phyloP scores from a whole-genome alignment of 2,797 vertebrate species.

The Coreius guichenoti region DNA sequence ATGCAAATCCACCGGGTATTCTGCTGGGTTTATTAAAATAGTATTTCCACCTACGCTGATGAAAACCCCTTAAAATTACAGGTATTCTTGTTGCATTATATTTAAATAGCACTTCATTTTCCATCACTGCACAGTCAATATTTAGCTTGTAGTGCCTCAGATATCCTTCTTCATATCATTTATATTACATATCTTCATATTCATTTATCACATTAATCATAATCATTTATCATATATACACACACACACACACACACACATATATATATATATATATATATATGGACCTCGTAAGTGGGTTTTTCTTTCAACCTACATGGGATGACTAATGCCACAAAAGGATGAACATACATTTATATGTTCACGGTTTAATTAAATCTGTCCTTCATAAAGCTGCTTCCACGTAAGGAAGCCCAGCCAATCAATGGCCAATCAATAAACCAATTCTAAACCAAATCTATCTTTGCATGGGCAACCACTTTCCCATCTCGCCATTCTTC shows the following conservation, averaged over 20 bases:
- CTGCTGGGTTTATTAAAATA: background rate
- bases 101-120: constrained; percentile 17
- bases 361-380: background rate
- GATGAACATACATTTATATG: background rate
- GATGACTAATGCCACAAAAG: background rate
- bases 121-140: constrained; percentile 16
- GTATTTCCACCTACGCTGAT: background rate
- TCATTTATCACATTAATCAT: background rate
- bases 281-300: background rate
- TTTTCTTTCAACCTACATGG: background rate
- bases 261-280: too few relatives aligned
- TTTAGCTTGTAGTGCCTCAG: background rate
- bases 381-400: constrained; percentile 1
- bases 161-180: constrained; percentile 9
- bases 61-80: background rate
- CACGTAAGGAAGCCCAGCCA: background rate
- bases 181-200: background rate
- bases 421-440: constrained; percentile 13
- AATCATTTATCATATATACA: too few relatives aligned
- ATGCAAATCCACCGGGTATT: constrained; percentile 22
- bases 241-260: background rate
- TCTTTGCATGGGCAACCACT: constrained; percentile 35
- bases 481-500: constrained; percentile 30
- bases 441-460: constrained; percentile 45
- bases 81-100: background rate